These are phyloP conservation scores for Craterocephalus amniculus DNA, from an alignment of 2,797 vertebrate genomes.

Conservation along the genomic window DNA sequence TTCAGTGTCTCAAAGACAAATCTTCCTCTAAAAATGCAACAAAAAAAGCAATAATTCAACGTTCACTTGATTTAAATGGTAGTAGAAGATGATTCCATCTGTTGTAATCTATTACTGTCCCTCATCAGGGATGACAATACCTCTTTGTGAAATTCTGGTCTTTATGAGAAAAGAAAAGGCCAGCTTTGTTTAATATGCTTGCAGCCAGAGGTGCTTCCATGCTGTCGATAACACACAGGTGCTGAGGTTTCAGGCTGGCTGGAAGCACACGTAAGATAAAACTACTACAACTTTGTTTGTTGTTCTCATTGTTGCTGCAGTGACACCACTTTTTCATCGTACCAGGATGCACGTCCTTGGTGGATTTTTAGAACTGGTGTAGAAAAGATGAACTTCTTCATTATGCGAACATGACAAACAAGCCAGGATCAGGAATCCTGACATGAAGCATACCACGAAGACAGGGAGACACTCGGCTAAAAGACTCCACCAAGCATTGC, in stretches of 20 bases:
- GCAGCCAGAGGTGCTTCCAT: too few relatives aligned
- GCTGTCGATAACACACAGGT: too few relatives aligned
- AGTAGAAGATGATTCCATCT: background rate
- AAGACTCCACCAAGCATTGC: too few relatives aligned
- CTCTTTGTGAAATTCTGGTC: background rate
- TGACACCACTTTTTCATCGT: background rate
- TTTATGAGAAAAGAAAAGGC: background rate
- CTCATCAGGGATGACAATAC: background rate
- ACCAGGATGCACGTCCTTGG: background rate
- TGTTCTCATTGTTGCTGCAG: background rate
- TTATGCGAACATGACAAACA: too few relatives aligned
- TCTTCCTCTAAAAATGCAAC: too few relatives aligned
- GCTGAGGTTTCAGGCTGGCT: background rate
- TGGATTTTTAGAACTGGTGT: background rate
- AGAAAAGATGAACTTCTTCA: too few relatives aligned
- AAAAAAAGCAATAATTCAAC: background rate
- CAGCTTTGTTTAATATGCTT: background rate
- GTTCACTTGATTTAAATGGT: background rate
- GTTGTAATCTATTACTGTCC: background rate
- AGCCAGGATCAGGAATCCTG: too few relatives aligned
- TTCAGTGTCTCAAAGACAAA: too few relatives aligned
- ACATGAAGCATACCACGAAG: too few relatives aligned
- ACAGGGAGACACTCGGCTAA: too few relatives aligned
- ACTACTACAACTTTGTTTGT: background rate
- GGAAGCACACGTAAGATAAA: background rate